These are phyloP conservation scores for Anodontia alba DNA, from an alignment of 2,888 invertebrate genomes.

Conservation along the genomic window DNA sequence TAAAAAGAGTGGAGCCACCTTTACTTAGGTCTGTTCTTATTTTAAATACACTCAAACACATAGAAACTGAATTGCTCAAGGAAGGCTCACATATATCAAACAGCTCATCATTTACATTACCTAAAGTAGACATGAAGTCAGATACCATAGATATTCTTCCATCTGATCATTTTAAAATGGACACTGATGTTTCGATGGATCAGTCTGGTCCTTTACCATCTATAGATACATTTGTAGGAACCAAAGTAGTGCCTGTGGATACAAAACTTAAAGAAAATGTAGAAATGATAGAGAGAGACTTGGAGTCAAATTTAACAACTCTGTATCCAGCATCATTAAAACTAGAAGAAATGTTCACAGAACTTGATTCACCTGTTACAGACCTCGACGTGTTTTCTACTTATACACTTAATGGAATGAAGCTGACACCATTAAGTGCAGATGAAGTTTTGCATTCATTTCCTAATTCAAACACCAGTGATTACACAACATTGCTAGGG, in stretches of 20 bases:
- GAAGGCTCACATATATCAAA: slow-evolving; percentile 84
- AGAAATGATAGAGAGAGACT: slow-evolving; percentile 43
- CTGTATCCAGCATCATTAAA: slow-evolving; percentile 51
- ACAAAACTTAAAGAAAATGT: slow-evolving; percentile 28
- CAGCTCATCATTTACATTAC: slow-evolving; percentile 59
- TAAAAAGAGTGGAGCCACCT: slow-evolving; percentile 90
- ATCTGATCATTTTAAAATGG: slow-evolving; percentile 44
- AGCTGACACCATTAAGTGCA: slow-evolving; percentile 83
- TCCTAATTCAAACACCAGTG: slow-evolving; percentile 69
- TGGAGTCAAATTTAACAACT: slow-evolving; percentile 48
- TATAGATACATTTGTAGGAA: slow-evolving; percentile 68
- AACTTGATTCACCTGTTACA: slow-evolving; percentile 87
- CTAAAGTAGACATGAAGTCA: slow-evolving; percentile 63
- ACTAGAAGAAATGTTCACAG: slow-evolving; percentile 68
- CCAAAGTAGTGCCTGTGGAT: slow-evolving; percentile 34
- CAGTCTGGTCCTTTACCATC: slow-evolving; percentile 66
- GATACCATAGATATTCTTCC: slow-evolving; percentile 67
- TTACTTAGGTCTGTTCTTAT: slow-evolving; percentile 95
- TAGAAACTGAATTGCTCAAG: slow-evolving; percentile 92
- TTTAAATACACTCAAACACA: slow-evolving; percentile 94
- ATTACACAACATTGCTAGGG: slow-evolving; percentile 63
- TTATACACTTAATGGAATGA: slow-evolving; percentile 78
- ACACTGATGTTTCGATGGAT: slow-evolving; percentile 18
- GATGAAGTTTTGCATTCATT: slow-evolving; percentile 85
- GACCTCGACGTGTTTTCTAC: slow-evolving; percentile 86